Percentiles rank a stretch among this genome's conserved stretches.
phyloP scores from a whole-genome alignment of 2,113 vertebrate genomes.

The Epinephelus cyanopodus region DNA sequence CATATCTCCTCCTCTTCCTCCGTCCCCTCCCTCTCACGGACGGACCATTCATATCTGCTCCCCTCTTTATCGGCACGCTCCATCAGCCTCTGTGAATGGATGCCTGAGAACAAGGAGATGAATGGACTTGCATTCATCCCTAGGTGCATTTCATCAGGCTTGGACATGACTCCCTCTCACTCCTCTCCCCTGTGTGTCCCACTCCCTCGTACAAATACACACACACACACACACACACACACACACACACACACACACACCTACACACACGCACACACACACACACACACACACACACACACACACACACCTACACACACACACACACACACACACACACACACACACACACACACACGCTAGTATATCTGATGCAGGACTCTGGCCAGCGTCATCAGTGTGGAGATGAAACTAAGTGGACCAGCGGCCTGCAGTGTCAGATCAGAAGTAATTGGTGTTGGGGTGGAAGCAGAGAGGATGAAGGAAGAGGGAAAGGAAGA shows the following conservation, averaged over 20 bases:
- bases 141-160: constrained; percentile 60
- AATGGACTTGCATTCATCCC: constrained; percentile 62
- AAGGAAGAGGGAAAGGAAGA: neutral
- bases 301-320: constrained; percentile 10
- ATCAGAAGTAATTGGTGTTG: constrained; percentile 12
- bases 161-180: constrained; percentile 29
- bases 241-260: neutral
- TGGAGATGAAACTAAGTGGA: constrained; percentile 38
- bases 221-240: neutral
- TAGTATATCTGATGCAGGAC: constrained; percentile 43
- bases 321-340: constrained; percentile 2
- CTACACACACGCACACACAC: neutral
- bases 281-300: neutral
- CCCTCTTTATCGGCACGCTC: constrained; percentile 54
- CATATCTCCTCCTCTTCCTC: neutral
- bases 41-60: constrained; percentile 13
- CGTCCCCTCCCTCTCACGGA: neutral
- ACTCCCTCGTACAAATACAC: neutral
- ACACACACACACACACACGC: neutral
- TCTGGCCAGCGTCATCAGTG: constrained; percentile 5
- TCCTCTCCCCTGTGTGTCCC: neutral
- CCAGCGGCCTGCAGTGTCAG: constrained; percentile 1
- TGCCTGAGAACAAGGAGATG: constrained; percentile 65
- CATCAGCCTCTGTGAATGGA: constrained; percentile 70
- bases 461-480: neutral